Evolutionary conservation across 2,113 vertebrate genomes (phyloP).

Genomic region (Scalopus aquaticus): DNA sequence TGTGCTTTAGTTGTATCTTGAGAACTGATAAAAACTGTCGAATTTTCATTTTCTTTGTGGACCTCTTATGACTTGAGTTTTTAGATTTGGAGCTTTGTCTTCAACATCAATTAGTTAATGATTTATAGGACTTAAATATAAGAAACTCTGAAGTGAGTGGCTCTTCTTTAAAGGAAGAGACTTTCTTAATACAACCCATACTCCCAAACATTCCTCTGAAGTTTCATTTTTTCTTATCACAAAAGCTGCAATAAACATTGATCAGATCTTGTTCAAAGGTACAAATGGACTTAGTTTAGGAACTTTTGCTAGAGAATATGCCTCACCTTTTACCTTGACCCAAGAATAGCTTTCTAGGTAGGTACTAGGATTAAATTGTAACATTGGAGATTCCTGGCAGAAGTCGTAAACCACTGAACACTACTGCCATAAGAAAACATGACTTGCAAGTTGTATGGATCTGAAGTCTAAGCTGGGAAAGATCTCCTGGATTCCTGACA

Average conservation of each 20-base stretch:
- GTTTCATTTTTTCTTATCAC: not conserved
- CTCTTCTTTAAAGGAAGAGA: not conserved
- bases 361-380: not conserved
- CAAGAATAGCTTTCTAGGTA: not conserved
- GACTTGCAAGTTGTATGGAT: not conserved
- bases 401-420: not conserved
- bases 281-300: not conserved
- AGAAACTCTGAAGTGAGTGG: not conserved
- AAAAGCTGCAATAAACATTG: not conserved
- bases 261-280: not conserved
- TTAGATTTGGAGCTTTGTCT: slow-evolving; percentile 3
- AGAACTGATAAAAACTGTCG: not conserved
- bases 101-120: not conserved
- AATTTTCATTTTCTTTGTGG: not conserved
- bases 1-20: not conserved
- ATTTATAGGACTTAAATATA: not conserved
- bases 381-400: not conserved
- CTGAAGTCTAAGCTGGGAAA: not conserved
- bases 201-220: not conserved
- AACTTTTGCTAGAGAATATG: not conserved
- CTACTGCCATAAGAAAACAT: not conserved
- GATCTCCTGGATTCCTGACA: not conserved
- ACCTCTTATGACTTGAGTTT: not conserved
- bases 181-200: not conserved
- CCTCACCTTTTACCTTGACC: not conserved